Evolutionary conservation across 2,113 vertebrate species (phyloP), one percentile per base, ranked within the genome.

Genomic region (Bujurquina vittata): DNA sequence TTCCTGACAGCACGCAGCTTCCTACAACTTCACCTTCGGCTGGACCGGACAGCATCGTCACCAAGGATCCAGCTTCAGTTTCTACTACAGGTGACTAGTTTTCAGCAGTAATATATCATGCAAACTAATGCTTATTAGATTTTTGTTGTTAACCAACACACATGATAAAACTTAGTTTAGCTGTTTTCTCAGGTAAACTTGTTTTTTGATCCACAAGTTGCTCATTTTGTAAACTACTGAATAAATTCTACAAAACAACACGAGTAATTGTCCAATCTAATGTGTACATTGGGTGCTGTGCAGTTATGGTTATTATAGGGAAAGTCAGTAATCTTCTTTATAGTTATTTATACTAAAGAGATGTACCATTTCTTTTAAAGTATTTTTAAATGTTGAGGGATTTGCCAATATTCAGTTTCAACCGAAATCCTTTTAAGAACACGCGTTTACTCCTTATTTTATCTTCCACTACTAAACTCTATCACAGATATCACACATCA

Each of bases 71-170:
- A 40, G 60, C 52, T 58, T 43, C 77, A 52, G 4, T 22, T 49
- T n/a, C 80, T 35, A 1, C 79, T 22, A 20, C 77, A 88, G 92
- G 94, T 94, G 90, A 91, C 49, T 35, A 17, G 17, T 35, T 35
- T 60, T 62, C 10, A 77, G 43, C n/a, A 61, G 37, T 46, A 49
- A 59, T 40, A 35, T 10, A 1, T 6, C 15, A 17, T 31, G 77
- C 46, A 77, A 20, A 26, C 3, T 63, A 11, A 69, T 5, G 22
- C 35, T 58, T 18, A 69, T 58, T 57, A 2, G 29, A 4, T 57
- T 9, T 23, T 55, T 18, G 29, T 40, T 9, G 20, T 14, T 62
- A 17, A 17, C 7, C 22, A 5, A 9, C 20, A n/a, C 29, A 60
- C 14, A 26, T 17, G 15, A 18, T 43, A 23, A 56, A 49, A 15